phyloP scores from a whole-genome alignment of 2,888 invertebrate genomes.

The Malachius bipustulatus region DNA sequence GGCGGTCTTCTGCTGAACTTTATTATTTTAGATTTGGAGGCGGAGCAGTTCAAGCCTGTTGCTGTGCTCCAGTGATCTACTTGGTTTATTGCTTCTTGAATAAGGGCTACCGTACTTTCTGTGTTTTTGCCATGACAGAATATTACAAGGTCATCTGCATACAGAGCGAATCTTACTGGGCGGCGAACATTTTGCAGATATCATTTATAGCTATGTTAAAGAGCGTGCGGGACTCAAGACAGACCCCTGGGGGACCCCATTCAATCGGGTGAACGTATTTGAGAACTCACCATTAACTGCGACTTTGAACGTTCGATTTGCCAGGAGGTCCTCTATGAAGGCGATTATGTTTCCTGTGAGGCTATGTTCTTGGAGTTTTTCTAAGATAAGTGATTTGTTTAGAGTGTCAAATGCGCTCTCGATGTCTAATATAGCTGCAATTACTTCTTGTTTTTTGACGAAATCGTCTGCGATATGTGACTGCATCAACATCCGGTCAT shows the following conservation, averaged over 20 bases:
- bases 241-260: slow-evolving; percentile 6
- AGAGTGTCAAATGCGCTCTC: slow-evolving; percentile 1
- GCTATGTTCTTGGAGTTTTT: background rate
- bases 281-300: background rate
- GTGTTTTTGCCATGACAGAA: slow-evolving; percentile 5
- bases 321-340: background rate
- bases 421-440: slow-evolving; percentile 6
- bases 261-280: background rate
- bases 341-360: slow-evolving; percentile 5
- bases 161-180: slow-evolving; percentile 3
- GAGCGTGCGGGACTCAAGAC: slow-evolving; percentile 3
- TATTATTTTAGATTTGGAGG: background rate
- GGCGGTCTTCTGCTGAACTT: background rate
- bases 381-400: background rate
- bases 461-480: slow-evolving; percentile 4
- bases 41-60: background rate
- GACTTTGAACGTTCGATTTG: background rate
- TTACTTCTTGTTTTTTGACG: slow-evolving; percentile 4
- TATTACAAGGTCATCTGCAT: slow-evolving; percentile 7
- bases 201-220: slow-evolving; percentile 4
- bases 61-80: background rate
- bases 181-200: background rate
- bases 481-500: background rate
- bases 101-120: background rate
- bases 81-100: slow-evolving; percentile 2